Evolutionary conservation across 2,113 vertebrate genomes (phyloP), one percentile per base, ranked within the genome.

Genomic region (Candoia aspera): DNA sequence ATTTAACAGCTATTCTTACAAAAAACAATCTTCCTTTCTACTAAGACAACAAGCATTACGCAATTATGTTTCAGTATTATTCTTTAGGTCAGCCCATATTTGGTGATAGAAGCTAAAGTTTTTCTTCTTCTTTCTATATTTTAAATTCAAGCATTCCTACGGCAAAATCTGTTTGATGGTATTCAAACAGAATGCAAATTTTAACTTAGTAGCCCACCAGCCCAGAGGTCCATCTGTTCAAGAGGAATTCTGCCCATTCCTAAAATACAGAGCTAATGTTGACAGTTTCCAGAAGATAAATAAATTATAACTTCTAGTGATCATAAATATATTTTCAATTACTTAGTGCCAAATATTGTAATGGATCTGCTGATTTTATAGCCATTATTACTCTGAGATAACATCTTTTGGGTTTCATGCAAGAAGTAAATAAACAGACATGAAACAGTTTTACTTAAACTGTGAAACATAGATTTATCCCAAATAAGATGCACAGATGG

Each of bases 151-250:
- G 84, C 1, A 13, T 79, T 92, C 58, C 57, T 88, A 23, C 94
- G 89, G 46, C 89, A 89, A 95, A 92, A 84, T 2, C 8, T 0
- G 94, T 57, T 23, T 49, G 24, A 62, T 60, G 84, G 79, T 60
- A 58, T 84, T 92, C 29, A 24, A 8, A 94, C 5, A n/a, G 53
- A 91, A 59, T 9, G 64, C 13, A 84, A 93, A 93, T 92, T 94
- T 92, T 95, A 94, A 73, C 92, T 95, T 33, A 60, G 57, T 46
- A 93, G 55, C 93, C 94, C 95, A 96, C 95, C 97, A 98, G 95
- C 87, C 96, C 96, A 96, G 94, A 88, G 83, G 93, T 92, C 97
- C 97, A 97, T 98, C 97, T 97, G 97, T 91, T 94, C 96, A 87
- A 53, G 24, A 92, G 96, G 97, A 97, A 92, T 88, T 13, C 24